Base-by-base conservation (phyloP, 2,888 invertebrate species). In the Oscheius sp. region DNA sequence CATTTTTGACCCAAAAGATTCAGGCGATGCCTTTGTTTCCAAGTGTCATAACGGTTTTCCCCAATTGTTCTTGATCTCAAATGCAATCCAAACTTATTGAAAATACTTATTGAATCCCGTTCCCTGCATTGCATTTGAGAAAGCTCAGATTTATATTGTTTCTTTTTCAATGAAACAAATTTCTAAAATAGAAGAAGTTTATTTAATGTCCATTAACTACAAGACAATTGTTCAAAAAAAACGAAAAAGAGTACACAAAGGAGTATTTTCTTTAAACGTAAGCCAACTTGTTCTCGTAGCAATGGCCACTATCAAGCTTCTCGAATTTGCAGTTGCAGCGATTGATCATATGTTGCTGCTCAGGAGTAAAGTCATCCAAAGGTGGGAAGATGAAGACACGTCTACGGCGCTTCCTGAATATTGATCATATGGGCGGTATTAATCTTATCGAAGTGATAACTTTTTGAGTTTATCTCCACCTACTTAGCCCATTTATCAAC, bases 321-420 rank as follows among this genome's bases (percentile, higher is more conserved):
- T 20, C 37, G 25, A 20, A 3, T 39, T 65, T 37, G 39, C 55
- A 39, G 4, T 39, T 33, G 20, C 65, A 65, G 23, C 65, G 65
- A 23, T 65, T 42, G 33, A 65, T 65, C 65, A 65, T 61, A n/a
- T 42, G 42, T 1, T 61, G 25, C 61, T 61, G 61, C 45, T 61
- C 61, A 10, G 42, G 42, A 3, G 42, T 61, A 31, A 61, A 45
- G 25, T 8, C 23, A n/a, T 39, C 17, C 8, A 61, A 20, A 15
- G 42, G 45, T 27, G 61, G 61, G 20, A 61, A 27, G 10, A 61
- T 61, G 45, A 61, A 45, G 25, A 45, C 45, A 20, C 61, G 61
- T 15, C 27, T 25, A n/a, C 61, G 25, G 15, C 55, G n/a, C 55
- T 55, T 55, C 34, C 55, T 55, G 20, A 25, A 52, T 29, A 27